Evolutionary conservation across 2,113 vertebrate species (phyloP).

Genomic region (Toxotes chatareus): DNA sequence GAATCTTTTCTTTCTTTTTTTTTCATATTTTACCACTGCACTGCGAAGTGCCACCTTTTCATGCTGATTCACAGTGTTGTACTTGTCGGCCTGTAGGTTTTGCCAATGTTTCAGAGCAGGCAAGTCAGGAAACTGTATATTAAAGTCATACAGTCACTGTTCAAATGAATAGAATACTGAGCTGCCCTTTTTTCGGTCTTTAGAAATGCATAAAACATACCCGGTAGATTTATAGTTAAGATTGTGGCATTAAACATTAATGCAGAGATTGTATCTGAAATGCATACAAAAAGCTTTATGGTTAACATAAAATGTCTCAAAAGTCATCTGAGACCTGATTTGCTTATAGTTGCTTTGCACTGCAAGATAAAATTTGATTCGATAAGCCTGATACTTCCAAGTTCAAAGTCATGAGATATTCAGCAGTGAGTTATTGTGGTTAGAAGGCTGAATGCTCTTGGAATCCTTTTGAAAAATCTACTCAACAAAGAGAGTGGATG

Average conservation of each 20-base stretch:
- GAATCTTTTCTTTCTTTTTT: not conserved
- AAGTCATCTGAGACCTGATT: not conserved
- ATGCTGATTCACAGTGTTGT: not conserved
- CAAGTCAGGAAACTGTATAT: not conserved
- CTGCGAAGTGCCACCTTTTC: not conserved
- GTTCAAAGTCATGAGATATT: conserved; percentile 41
- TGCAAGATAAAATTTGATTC: conserved; percentile 11
- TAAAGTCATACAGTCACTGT: not conserved
- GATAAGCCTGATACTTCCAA: conserved; percentile 1
- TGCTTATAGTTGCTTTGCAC: conserved; percentile 1
- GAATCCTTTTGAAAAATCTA: conserved; percentile 40
- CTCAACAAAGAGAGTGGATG: not conserved
- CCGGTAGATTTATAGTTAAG: not conserved
- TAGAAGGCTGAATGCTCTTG: conserved; percentile 31
- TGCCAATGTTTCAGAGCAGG: not conserved
- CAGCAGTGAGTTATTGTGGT: conserved; percentile 11
- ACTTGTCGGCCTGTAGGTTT: not conserved
- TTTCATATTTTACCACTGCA: not conserved
- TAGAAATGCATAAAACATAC: not conserved
- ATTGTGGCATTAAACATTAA: not conserved
- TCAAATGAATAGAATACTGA: not conserved
- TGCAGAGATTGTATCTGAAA: not conserved
- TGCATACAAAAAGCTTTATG: not conserved
- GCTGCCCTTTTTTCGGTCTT: not conserved
- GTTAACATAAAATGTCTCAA: not conserved